Conservation (phyloP, 2,113 vertebrate genomes). For the Triplophysa tibetana region DNA sequence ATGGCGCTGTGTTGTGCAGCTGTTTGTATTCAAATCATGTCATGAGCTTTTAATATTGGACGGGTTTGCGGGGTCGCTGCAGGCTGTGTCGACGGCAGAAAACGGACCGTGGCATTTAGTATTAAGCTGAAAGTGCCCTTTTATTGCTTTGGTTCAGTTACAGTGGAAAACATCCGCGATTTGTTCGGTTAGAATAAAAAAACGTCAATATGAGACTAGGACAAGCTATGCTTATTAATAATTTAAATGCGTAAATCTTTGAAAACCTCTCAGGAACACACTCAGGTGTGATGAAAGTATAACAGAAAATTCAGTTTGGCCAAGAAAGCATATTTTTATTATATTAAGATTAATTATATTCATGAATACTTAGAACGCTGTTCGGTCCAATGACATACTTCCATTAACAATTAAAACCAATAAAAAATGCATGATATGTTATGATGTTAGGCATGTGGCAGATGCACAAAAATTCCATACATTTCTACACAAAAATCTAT, state of each 20-base stretch:
- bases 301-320: neutral
- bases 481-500: too few relatives aligned
- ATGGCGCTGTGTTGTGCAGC: neutral
- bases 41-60: constrained; percentile 1
- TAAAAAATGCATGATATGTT: too few relatives aligned
- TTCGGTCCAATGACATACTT: too few relatives aligned
- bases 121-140: neutral
- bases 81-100: neutral
- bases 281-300: neutral
- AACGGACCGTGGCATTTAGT: neutral
- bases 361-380: too few relatives aligned
- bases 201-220: too few relatives aligned
- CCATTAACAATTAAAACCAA: too few relatives aligned
- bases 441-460: too few relatives aligned
- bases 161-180: too few relatives aligned
- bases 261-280: neutral
- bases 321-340: neutral
- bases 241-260: neutral
- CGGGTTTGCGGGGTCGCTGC: constrained; percentile 18
- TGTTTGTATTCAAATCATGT: constrained; percentile 7
- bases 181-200: too few relatives aligned
- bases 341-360: neutral
- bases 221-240: neutral
- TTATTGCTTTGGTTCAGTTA: neutral
- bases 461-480: too few relatives aligned